Conservation (phyloP, 1,140 invertebrate genomes). For the Zaprionus kolodkinae region DNA sequence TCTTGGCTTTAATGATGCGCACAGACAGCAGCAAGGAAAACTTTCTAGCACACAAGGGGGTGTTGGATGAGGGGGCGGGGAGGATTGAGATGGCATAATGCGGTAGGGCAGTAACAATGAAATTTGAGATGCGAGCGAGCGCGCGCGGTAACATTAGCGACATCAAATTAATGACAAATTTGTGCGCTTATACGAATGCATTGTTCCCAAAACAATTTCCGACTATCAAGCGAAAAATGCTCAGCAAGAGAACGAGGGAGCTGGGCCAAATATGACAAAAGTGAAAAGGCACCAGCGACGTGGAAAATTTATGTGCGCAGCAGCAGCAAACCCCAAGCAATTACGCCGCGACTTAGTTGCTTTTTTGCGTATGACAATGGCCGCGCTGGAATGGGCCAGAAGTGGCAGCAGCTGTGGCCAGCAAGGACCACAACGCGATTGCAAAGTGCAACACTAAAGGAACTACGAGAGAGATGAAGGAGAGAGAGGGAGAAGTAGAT, state of each 20-base stretch:
- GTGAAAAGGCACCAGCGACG: constrained; percentile 41
- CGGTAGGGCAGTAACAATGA: constrained; percentile 35
- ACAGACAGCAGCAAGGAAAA: constrained; percentile 54
- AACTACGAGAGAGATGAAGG: not conserved
- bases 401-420: constrained; percentile 32
- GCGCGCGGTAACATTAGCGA: constrained; percentile 51
- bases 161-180: constrained; percentile 74
- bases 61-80: not conserved
- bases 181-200: constrained; percentile 57
- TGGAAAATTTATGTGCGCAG: constrained; percentile 43
- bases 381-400: not conserved
- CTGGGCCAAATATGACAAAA: constrained; percentile 50
- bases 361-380: constrained; percentile 38
- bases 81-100: not conserved
- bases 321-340: constrained; percentile 47
- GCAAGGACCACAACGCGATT: constrained; percentile 19
- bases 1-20: constrained; percentile 73
- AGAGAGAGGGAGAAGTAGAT: not conserved
- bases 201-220: constrained; percentile 57
- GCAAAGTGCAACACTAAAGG: constrained; percentile 41
- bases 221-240: constrained; percentile 44
- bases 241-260: not conserved
- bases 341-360: constrained; percentile 51
- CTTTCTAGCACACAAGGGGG: constrained; percentile 22
- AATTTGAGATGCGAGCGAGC: constrained; percentile 34